phyloP scores from a whole-genome alignment of 2,113 vertebrate genomes.

The Microcebus tavaratra region DNA sequence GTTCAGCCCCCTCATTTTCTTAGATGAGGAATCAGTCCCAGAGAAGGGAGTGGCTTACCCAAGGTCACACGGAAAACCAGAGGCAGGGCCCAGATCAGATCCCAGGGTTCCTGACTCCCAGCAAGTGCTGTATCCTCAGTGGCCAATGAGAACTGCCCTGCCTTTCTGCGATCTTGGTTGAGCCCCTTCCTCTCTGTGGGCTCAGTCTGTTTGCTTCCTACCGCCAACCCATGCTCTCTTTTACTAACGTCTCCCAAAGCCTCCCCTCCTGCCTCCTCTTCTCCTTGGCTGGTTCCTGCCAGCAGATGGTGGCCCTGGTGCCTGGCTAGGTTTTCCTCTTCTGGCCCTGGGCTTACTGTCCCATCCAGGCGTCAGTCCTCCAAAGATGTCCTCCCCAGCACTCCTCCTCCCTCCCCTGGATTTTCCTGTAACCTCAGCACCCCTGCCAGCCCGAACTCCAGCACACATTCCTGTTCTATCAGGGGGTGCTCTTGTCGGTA shows the following conservation, averaged over 20 bases:
- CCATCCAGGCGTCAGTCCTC: neutral
- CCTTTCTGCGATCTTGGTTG: neutral
- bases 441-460: no score
- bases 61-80: neutral
- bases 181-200: neutral
- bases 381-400: neutral
- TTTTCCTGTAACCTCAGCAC: neutral
- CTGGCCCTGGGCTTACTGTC: neutral
- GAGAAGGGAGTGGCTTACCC: neutral
- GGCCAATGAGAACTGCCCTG: neutral
- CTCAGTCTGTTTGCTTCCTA: neutral
- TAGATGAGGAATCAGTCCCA: neutral
- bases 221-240: neutral
- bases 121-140: neutral
- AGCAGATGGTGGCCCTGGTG: neutral
- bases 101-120: neutral
- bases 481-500: neutral
- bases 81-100: neutral
- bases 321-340: neutral
- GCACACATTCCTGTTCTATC: neutral
- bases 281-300: neutral
- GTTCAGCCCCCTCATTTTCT: neutral
- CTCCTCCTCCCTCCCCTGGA: neutral
- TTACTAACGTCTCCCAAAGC: neutral
- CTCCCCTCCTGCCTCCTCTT: neutral